Conservation (phyloP, 2,113 vertebrate genomes). For the Riparia riparia region DNA sequence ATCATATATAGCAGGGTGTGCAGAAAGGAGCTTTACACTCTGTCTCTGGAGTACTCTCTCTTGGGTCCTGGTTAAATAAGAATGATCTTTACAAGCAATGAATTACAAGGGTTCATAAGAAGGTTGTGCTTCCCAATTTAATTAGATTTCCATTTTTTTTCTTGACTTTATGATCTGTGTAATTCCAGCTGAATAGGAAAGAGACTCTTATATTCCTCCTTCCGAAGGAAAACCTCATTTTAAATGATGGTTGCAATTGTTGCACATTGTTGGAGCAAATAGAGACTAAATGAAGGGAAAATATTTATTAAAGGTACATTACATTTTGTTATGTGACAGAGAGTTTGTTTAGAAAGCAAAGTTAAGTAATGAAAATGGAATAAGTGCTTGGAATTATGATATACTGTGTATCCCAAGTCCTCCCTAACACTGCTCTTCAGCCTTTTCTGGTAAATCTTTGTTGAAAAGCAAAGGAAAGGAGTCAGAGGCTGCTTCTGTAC, state of each 20-base stretch:
- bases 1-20: background rate
- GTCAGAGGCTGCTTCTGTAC: background rate
- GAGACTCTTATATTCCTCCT: background rate
- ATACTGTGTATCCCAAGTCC: background rate
- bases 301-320: background rate
- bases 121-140: conserved; percentile 44
- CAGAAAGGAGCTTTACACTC: background rate
- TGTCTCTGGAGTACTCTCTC: background rate
- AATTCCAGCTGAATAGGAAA: background rate
- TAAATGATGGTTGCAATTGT: background rate
- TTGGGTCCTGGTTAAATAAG: conserved; percentile 53
- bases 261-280: background rate
- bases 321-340: background rate
- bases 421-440: background rate
- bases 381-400: background rate
- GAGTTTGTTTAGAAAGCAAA: background rate
- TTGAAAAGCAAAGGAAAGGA: background rate
- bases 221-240: background rate
- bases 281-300: background rate
- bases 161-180: background rate
- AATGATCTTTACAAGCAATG: conserved; percentile 9
- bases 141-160: conserved; percentile 41
- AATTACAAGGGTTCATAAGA: conserved; percentile 62
- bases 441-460: conserved; percentile 24
- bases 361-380: background rate